These are phyloP conservation scores for Hucho hucho DNA, from an alignment of 2,113 vertebrate species.

Conservation along the genomic window DNA sequence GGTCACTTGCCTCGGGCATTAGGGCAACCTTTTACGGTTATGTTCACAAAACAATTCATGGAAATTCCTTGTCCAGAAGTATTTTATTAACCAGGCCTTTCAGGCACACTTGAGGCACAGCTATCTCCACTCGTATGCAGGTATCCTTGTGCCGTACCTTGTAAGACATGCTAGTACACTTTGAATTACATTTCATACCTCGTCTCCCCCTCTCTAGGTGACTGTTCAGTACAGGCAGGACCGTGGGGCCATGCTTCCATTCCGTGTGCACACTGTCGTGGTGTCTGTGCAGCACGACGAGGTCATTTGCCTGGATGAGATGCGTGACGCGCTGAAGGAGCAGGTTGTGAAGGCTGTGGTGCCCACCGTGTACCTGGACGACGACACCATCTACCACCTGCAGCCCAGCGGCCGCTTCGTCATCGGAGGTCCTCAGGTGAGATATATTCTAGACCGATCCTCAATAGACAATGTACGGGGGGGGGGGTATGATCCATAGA, in stretches of 20 bases:
- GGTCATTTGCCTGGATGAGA: constrained; percentile 89
- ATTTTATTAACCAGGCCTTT: too few relatives aligned
- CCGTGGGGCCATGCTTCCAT: constrained; percentile 90
- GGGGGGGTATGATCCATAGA: too few relatives aligned
- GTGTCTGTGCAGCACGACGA: constrained; percentile 96
- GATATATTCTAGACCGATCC: too few relatives aligned
- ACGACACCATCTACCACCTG: constrained; percentile 92
- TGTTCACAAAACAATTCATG: too few relatives aligned
- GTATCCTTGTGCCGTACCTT: too few relatives aligned
- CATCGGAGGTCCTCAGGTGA: constrained; percentile 94
- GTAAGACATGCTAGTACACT: too few relatives aligned
- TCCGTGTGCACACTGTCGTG: constrained; percentile 94
- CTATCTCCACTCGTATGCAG: too few relatives aligned
- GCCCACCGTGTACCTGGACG: constrained; percentile 86
- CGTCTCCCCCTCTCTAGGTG: constrained; percentile 67
- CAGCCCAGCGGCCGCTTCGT: constrained; percentile 96
- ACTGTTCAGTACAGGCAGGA: constrained; percentile 97
- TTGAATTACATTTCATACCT: too few relatives aligned
- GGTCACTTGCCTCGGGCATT: too few relatives aligned
- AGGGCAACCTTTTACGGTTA: too few relatives aligned
- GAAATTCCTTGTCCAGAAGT: too few relatives aligned
- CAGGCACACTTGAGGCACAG: too few relatives aligned
- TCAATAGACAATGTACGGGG: background rate
- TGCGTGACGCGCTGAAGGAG: constrained; percentile 92
- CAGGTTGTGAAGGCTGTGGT: constrained; percentile 92